Conservation (phyloP, 2,888 invertebrate species). For the Stomorhina lunata region DNA sequence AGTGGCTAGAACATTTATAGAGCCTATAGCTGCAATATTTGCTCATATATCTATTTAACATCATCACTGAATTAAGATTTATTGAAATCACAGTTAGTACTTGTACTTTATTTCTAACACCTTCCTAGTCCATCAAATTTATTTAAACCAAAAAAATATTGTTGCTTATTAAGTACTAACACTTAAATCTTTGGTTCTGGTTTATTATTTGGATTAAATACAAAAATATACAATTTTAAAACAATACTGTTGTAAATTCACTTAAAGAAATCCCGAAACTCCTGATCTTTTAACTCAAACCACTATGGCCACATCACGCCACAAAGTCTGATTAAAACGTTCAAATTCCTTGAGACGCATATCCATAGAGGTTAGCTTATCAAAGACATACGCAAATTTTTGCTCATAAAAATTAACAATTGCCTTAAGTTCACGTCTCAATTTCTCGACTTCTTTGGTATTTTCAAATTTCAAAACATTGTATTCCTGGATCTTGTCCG, state of each 20-base stretch:
- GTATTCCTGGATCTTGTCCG: not conserved
- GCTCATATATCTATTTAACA: no score
- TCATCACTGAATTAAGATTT: no score
- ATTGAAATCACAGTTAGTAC: no score
- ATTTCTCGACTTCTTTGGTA: slow-evolving; percentile 66
- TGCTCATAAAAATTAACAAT: slow-evolving; percentile 73
- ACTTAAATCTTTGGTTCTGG: no score
- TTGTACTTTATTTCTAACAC: no score
- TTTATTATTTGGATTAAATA: no score
- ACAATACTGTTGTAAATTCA: not conserved
- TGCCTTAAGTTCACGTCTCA: slow-evolving; percentile 73
- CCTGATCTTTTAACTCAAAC: slow-evolving; percentile 58
- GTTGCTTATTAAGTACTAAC: no score
- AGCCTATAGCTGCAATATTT: no score
- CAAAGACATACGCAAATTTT: slow-evolving; percentile 70
- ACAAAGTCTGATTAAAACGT: slow-evolving; percentile 71
- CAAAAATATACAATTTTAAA: not conserved
- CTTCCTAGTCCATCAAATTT: no score
- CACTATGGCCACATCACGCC: slow-evolving; percentile 73
- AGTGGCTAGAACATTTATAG: no score
- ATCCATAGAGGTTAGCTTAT: slow-evolving; percentile 69
- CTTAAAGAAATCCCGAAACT: not conserved
- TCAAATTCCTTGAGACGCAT: slow-evolving; percentile 70
- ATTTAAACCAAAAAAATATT: no score
- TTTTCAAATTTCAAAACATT: slow-evolving; percentile 37